phyloP scores from a whole-genome alignment of 2,113 vertebrate species.

The Forbesichthys papilliferus region DNA sequence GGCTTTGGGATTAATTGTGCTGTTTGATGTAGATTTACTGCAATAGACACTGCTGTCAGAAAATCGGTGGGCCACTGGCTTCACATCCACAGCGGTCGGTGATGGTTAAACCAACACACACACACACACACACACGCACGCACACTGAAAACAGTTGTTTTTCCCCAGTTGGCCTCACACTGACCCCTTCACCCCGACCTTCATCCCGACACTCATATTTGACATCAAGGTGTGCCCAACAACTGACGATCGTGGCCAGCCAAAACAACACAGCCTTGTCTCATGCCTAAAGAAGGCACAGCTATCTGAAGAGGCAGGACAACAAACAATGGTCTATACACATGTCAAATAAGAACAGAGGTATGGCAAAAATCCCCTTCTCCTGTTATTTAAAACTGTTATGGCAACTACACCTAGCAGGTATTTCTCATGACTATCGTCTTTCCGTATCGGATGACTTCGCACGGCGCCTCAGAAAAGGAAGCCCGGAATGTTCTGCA shows the following conservation, averaged over 20 bases:
- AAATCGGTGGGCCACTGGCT: conserved; percentile 7
- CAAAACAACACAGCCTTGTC: conserved; percentile 56
- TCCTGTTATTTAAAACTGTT: conserved; percentile 62
- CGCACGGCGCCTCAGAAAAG: conserved; percentile 56
- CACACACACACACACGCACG: conserved; percentile 6
- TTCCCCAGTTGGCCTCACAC: conserved; percentile 21
- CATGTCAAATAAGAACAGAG: conserved; percentile 33
- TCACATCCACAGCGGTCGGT: conserved; percentile 15
- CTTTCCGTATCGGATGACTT: conserved; percentile 67
- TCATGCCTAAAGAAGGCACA: conserved; percentile 19
- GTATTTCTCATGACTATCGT: conserved; percentile 75
- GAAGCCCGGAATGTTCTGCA: conserved; percentile 50
- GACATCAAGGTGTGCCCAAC: conserved; percentile 54
- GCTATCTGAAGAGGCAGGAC: conserved; percentile 2
- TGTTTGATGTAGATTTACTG: conserved; percentile 38
- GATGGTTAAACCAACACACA: conserved; percentile 37
- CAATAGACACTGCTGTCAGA: conserved; percentile 41
- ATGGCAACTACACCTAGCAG: conserved; percentile 51
- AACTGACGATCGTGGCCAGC: conserved; percentile 50
- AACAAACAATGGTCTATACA: conserved; percentile 56
- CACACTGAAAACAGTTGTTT: neutral
- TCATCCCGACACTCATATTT: conserved; percentile 67
- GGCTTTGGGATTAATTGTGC: conserved; percentile 50
- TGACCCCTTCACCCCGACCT: conserved; percentile 58
- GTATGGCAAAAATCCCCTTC: conserved; percentile 60